Conservation (phyloP, 1,140 invertebrate species). For the Rhagoletis pomonella region DNA sequence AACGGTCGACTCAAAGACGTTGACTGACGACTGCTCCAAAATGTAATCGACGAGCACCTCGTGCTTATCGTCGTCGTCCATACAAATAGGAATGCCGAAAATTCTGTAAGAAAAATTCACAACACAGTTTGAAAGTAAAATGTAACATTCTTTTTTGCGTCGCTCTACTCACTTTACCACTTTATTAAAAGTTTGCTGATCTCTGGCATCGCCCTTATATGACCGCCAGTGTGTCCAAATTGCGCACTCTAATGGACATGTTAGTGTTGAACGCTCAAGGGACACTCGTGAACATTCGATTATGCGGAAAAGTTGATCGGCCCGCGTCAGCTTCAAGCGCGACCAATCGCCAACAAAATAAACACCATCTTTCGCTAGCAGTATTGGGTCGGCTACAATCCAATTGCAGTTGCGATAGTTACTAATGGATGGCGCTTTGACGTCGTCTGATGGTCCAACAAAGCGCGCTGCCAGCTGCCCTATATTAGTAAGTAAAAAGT, state of each 20-base stretch:
- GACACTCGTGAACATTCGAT: conserved; percentile 65
- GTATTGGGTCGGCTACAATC: conserved; percentile 64
- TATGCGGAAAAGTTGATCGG: conserved; percentile 60
- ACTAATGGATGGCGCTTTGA: conserved; percentile 51
- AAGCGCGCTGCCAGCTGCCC: conserved; percentile 67
- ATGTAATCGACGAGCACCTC: conserved; percentile 62
- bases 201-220: conserved; percentile 60
- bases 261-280: conserved; percentile 55
- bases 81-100: conserved; percentile 68
- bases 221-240: conserved; percentile 70
- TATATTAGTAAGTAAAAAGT: conserved; percentile 61
- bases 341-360: conserved; percentile 69
- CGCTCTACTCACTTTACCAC: conserved; percentile 56
- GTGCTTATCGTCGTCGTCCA: conserved; percentile 59
- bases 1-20: not conserved
- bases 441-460: conserved; percentile 63
- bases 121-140: not conserved
- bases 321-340: conserved; percentile 58
- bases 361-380: conserved; percentile 67
- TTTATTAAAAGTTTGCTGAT: conserved; percentile 57
- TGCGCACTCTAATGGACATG: conserved; percentile 62
- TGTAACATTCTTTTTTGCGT: no score
- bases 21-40: conserved; percentile 56
- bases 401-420: conserved; percentile 61
- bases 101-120: conserved; percentile 60